Evolutionary conservation across 2,797 vertebrate species (phyloP), one percentile per base, ranked within the genome.

Genomic region (Enteromius unitaeniatus): DNA sequence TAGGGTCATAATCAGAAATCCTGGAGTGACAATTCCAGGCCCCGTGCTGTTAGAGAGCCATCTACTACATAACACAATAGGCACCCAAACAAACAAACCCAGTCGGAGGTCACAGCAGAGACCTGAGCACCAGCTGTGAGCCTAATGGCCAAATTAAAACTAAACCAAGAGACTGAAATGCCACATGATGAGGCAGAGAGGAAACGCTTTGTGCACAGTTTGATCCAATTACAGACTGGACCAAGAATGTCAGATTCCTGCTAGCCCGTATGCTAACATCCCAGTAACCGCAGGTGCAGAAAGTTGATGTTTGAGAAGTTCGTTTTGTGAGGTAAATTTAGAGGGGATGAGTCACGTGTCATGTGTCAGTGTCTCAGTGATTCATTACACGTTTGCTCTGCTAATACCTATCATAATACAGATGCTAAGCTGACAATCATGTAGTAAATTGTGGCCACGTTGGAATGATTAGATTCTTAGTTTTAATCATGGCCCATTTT

Each of bases 11-110:
- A 62, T 79, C 40, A 58, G 70, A 84, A 79, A 84, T 84, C 78
- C 65, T 42, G 81, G 60, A 82, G 85, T 60, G 79, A 83, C 64
- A 65, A 86, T 80, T 74, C 37, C 75, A 75, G 70, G 49, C 31
- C 34, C 72, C 83, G 75, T 1, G 31, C 81, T 79, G 84, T 80
- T 67, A 78, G 69, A 79, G 42, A 83, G n/a, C 62, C 69, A 87
- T 78, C 78, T 28, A 82, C 26, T 69, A 72, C 60, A 49, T 84
- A 78, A 85, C 80, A 77, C 78, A 72, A 78, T 84, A 77, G 81
- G 79, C 49, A 37, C 34, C 87, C 74, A 84, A 81, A 87, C 88
- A 89, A 89, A 89, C 82, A 87, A 72, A 81, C 78, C 69, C 85
- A 78, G 80, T 55, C 58, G 15, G 89, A 78, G 87, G 87, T 86